A percentile compares a stretch with the other conserved stretches of the same genome.
phyloP scores from a whole-genome alignment of 1,140 invertebrate species.

The Anoplophora glabripennis region DNA sequence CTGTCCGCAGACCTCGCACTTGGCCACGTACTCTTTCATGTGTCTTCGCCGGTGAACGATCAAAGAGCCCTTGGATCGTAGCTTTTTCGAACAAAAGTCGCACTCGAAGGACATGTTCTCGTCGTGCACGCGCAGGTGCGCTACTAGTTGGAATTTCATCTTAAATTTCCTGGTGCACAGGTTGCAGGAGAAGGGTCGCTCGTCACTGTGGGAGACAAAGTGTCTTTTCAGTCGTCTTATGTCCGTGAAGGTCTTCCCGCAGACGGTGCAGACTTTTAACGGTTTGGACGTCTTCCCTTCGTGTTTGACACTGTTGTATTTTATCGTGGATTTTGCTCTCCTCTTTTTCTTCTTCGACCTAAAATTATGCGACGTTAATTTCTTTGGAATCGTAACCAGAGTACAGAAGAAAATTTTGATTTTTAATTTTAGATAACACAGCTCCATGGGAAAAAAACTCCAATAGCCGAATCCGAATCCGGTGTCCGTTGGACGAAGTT shows the following conservation, averaged over 20 bases:
- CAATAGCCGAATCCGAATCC: no score
- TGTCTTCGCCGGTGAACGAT: conserved; percentile 64
- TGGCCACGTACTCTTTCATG: conserved; percentile 51
- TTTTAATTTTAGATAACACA: no score
- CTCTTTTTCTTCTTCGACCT: background rate
- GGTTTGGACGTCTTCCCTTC: no score
- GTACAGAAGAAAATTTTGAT: background rate
- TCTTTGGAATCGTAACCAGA: background rate
- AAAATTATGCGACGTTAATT: background rate
- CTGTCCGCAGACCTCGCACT: conserved; percentile 35
- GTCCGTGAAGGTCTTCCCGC: conserved; percentile 17
- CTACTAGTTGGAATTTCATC: conserved; percentile 29
- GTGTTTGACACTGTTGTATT: no score
- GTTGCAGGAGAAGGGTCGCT: conserved; percentile 68
- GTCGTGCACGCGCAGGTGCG: conserved; percentile 54
- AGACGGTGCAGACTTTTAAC: conserved; percentile 10
- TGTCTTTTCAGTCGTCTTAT: conserved; percentile 57
- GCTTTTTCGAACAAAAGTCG: conserved; percentile 54
- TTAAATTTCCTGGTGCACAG: conserved; percentile 63
- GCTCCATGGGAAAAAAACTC: no score
- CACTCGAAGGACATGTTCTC: conserved; percentile 40
- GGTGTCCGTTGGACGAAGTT: no score
- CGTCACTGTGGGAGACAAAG: conserved; percentile 70
- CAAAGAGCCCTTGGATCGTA: conserved; percentile 65
- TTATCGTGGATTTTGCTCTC: no score